Conservation (phyloP, 2,888 invertebrate species). For the Epirrhoe alternata region DNA sequence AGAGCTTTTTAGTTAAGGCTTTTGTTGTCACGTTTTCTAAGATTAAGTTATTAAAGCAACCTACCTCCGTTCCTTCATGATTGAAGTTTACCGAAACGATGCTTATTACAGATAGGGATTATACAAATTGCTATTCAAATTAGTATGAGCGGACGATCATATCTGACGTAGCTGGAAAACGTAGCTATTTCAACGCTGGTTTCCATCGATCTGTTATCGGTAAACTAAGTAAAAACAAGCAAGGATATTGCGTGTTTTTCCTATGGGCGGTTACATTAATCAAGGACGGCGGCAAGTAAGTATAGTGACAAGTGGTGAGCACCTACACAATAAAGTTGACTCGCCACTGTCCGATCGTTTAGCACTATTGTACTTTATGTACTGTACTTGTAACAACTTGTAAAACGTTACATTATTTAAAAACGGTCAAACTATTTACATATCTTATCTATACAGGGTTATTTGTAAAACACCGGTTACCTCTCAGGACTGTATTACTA, state of each 20-base stretch:
- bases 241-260: neutral
- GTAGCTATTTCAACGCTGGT: neutral
- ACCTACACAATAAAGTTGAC: no score
- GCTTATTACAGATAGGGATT: slow-evolving; percentile 57
- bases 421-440: no score
- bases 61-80: slow-evolving; percentile 38
- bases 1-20: neutral
- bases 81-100: slow-evolving; percentile 65
- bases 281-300: neutral
- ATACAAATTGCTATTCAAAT: slow-evolving; percentile 64
- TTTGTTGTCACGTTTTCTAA: neutral
- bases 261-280: neutral
- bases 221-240: neutral
- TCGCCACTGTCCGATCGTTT: no score
- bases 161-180: slow-evolving; percentile 43
- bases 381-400: no score
- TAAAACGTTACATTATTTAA: no score
- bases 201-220: neutral
- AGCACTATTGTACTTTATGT: no score
- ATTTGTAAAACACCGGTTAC: no score
- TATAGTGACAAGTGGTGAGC: no score
- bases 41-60: slow-evolving; percentile 16
- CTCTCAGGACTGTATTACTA: no score
- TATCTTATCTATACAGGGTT: no score
- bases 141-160: slow-evolving; percentile 54